Evolutionary conservation across 2,888 invertebrate genomes (phyloP).

Genomic region (Ypsolopha sequella): DNA sequence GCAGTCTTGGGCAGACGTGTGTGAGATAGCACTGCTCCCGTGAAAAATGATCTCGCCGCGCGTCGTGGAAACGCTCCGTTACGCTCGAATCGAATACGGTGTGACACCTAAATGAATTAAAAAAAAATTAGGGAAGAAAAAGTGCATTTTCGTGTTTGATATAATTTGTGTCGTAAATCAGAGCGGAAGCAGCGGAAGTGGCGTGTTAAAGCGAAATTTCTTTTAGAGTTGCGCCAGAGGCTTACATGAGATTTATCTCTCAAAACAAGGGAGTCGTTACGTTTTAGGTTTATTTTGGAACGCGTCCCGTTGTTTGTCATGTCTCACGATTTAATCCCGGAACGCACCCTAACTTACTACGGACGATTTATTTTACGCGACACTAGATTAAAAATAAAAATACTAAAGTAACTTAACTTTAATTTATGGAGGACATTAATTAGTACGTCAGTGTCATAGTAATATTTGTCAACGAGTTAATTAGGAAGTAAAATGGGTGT

Average conservation of each 20-base stretch:
- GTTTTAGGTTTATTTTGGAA: constrained; percentile 40
- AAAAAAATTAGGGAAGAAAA: not conserved
- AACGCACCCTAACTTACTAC: constrained; percentile 25
- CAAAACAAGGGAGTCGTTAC: constrained; percentile 30
- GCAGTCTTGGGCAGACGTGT: not conserved
- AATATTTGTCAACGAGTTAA: constrained; percentile 61
- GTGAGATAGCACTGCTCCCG: not conserved
- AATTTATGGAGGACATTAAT: constrained; percentile 48
- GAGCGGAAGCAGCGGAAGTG: constrained; percentile 21
- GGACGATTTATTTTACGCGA: constrained; percentile 35
- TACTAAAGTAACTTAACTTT: constrained; percentile 31
- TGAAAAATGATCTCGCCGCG: not conserved
- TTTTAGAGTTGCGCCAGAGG: constrained; percentile 36
- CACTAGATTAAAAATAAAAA: constrained; percentile 41
- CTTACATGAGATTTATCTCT: constrained; percentile 41
- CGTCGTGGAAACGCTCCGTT: not conserved
- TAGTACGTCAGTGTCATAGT: constrained; percentile 44
- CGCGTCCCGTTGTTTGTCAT: constrained; percentile 30
- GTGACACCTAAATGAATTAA: not conserved
- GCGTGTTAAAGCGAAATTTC: constrained; percentile 31
- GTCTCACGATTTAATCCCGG: constrained; percentile 34
- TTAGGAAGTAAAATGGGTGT: constrained; percentile 43
- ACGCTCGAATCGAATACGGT: not conserved
- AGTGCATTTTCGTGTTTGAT: constrained; percentile 3
- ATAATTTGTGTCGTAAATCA: constrained; percentile 21